Base-by-base conservation (phyloP, 2,888 invertebrate genomes). In the Lucinisca nassula region DNA sequence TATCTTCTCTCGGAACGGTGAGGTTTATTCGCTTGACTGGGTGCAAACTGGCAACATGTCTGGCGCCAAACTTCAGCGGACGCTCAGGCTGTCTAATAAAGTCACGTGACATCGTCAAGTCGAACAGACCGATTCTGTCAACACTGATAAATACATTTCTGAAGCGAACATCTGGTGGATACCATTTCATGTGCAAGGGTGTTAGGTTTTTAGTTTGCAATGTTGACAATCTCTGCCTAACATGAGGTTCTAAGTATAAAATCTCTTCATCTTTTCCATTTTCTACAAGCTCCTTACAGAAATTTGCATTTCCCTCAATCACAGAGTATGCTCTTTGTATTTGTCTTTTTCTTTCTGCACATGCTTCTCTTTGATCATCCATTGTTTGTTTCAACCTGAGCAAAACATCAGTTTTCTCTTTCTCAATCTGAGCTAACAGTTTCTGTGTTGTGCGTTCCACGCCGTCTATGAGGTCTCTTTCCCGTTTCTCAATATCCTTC, bases 231-330 rank as follows among this genome's bases (percentile, higher is more conserved):
- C 92, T 82, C 12, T 70, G 78, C n/a, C 87, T 79, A 1, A 92
- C 70, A 1, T 40, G 27, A 21, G 87, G 82, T 37, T 91, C 91
- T 49, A 91, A 78, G 45, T 84, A 91, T 4, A 92, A 38, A 0
- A 91, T 40, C 79, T 92, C 92, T 12, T 85, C 91, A 49, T 91
- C 89, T 70, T 92, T 92, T 0, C 90, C 90, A 49, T 85, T 83
- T 35, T 84, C 79, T 10, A 89, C 85, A 3, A 91, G 72, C 21
- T 89, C 82, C n/a, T 89, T 84, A 38, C 89, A 89, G 76, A 92
- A 91, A 6, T 83, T 72, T 12, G 83, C 83, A 51, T 90, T 90
- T 14, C 86, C 85, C 51, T 77, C 79, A 30, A 92, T 88, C 14
- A 87, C 77, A 0, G 74, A 67, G 21, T 84, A 73, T 17, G 85